phyloP scores from a whole-genome alignment of 2,113 vertebrate genomes.

The Tor tambroides region DNA sequence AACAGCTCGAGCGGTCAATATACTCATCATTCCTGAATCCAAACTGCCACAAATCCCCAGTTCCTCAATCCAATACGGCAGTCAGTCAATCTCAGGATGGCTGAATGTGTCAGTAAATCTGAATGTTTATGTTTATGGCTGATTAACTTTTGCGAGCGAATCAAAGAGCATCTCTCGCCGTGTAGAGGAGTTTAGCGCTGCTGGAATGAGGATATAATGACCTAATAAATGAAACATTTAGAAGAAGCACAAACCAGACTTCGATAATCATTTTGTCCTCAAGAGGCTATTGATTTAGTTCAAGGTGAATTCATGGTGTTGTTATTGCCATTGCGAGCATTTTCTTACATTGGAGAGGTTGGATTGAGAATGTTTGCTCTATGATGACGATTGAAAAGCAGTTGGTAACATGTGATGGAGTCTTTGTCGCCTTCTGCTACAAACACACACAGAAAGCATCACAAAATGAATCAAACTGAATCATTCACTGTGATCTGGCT shows the following conservation, averaged over 20 bases:
- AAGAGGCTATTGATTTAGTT: slow-evolving; percentile 30
- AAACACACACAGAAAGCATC: neutral
- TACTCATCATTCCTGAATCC: slow-evolving; percentile 7
- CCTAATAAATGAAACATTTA: slow-evolving; percentile 51
- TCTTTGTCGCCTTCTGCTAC: neutral
- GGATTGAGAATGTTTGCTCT: neutral
- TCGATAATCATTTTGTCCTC: slow-evolving; percentile 48
- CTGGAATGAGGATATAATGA: slow-evolving; percentile 51
- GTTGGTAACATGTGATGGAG: neutral
- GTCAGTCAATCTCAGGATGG: slow-evolving; percentile 3
- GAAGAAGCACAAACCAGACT: slow-evolving; percentile 46
- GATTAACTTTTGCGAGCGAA: slow-evolving; percentile 45
- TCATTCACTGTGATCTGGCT: neutral
- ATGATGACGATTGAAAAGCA: neutral
- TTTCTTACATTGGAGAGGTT: neutral
- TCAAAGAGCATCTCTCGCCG: slow-evolving; percentile 25
- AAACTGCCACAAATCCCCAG: slow-evolving; percentile 11
- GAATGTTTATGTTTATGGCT: slow-evolving; percentile 2
- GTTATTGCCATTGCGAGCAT: neutral
- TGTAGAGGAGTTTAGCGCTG: slow-evolving; percentile 31
- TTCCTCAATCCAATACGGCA: slow-evolving; percentile 5
- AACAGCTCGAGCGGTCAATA: neutral
- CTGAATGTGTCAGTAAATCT: slow-evolving; percentile 14
- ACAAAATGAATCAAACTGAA: neutral
- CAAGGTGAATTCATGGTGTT: slow-evolving; percentile 50